phyloP scores from a whole-genome alignment of 2,797 vertebrate species.

The Brachyalestes nurse region DNA sequence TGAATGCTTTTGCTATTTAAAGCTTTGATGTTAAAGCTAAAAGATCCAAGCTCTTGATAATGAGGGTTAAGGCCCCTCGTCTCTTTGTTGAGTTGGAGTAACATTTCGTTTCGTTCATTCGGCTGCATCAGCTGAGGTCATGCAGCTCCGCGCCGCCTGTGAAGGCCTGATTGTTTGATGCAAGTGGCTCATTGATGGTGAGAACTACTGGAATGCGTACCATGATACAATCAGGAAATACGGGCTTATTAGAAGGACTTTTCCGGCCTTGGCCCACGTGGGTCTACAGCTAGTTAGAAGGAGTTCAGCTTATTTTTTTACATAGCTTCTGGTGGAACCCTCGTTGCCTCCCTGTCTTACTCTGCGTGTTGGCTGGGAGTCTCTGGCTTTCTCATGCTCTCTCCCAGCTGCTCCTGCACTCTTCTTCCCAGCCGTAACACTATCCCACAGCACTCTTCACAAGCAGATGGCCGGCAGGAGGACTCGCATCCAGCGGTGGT shows the following conservation, averaged over 20 bases:
- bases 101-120: conserved; percentile 54
- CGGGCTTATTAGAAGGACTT: conserved; percentile 28
- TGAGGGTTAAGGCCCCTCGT: conserved; percentile 53
- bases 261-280: conserved; percentile 2
- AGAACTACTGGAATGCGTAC: conserved; percentile 24
- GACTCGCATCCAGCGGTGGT: conserved; percentile 1
- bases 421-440: conserved; percentile 18
- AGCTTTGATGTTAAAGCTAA: conserved; percentile 63
- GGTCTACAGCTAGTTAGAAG: neutral
- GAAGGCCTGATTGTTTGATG: conserved; percentile 58
- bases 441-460: conserved; percentile 9
- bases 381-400: conserved; percentile 40
- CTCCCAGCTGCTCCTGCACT: conserved; percentile 40
- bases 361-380: neutral
- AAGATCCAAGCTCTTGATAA: conserved; percentile 55
- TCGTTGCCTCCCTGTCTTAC: neutral
- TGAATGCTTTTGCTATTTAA: conserved; percentile 59
- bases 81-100: conserved; percentile 51
- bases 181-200: conserved; percentile 39
- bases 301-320: conserved; percentile 5
- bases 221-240: conserved; percentile 18
- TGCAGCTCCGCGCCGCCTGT: conserved; percentile 49
- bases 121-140: conserved; percentile 32
- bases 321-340: neutral
- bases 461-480: conserved; percentile 15